Evolutionary conservation across 35 echinoderm and acorn worm species (phyloP), one percentile per base, ranked within the genome.

Genomic region (Heliocidaris tuberculata): DNA sequence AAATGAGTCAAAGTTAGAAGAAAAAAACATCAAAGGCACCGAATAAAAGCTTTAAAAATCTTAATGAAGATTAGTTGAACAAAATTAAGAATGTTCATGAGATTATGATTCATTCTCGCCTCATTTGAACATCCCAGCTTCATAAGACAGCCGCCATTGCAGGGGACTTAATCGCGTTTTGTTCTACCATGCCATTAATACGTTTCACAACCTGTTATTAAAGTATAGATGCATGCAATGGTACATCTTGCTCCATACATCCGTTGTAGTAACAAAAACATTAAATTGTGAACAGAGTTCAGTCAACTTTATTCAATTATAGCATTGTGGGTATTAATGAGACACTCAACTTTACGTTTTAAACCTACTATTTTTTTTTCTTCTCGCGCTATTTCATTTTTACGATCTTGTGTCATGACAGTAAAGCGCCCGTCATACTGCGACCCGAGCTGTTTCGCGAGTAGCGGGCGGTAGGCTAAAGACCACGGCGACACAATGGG

Each of bases 401-500:
- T 78, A 78, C 65, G 65, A 78, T n/a, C 65, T n/a, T n/a, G 60
- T 70, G 65, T 78, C 27, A 78, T 78, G 65, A 56, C 7, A 78
- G 65, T 78, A 78, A 78, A 78, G 27, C 65, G 65, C 65, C 6
- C 65, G 27, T 56, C 52, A 56, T 2, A 15, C 52, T 15, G 52
- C 52, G 65, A 78, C 27, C 65, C 27, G 27, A 19, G 17, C 21
- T 78, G 65, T 78, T 78, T 7, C 1, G 65, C 27, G 65, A 89
- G 87, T 48, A 48, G 31, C 31, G 87, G 47, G 87, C 87, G 87
- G 31, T 31, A 48, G 31, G 47, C 87, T 12, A 89, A 48, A 89
- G 87, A 42, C 87, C 32, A 48, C 91, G 91, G 48, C 91, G 49
- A 59, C 91, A 93, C 91, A 93, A 93, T 93, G 50, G 91, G 91